Evolutionary conservation across 2,888 invertebrate species (phyloP).

Genomic region (Heterodera filipjevi): DNA sequence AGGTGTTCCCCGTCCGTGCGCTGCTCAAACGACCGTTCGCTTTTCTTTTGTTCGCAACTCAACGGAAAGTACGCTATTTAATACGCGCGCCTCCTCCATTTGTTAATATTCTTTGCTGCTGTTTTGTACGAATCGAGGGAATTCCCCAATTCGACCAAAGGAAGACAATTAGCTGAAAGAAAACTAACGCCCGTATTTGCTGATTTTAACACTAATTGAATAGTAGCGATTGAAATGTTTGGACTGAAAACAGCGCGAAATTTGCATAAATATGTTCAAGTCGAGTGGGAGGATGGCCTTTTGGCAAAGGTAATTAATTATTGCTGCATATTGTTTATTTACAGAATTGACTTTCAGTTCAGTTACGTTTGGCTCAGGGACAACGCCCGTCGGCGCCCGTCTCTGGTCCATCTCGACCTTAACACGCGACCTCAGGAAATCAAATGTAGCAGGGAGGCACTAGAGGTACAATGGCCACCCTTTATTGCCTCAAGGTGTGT

Average conservation of each 20-base stretch:
- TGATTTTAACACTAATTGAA: neutral
- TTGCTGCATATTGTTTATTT: no score
- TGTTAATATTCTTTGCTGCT: conserved; percentile 6
- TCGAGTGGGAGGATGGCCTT: conserved; percentile 56
- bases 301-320: conserved; percentile 41
- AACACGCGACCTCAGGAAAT: conserved; percentile 49
- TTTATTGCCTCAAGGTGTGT: conserved; percentile 43
- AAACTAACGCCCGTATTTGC: neutral
- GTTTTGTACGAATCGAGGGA: neutral
- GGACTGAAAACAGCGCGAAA: conserved; percentile 32
- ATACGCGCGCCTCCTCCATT: neutral
- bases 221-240: conserved; percentile 30
- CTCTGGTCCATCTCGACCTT: conserved; percentile 54
- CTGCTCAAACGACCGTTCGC: neutral
- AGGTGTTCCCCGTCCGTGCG: conserved; percentile 9
- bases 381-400: conserved; percentile 47
- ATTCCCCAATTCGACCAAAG: neutral
- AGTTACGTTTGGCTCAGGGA: conserved; percentile 56
- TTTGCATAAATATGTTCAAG: conserved; percentile 46
- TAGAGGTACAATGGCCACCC: conserved; percentile 53
- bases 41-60: neutral
- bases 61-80: conserved; percentile 6
- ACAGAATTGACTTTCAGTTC: conserved; percentile 40
- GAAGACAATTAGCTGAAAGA: neutral
- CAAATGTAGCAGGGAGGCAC: conserved; percentile 38